These are phyloP conservation scores for Saiga tatarica DNA, from an alignment of 2,113 vertebrate genomes.

Conservation along the genomic window DNA sequence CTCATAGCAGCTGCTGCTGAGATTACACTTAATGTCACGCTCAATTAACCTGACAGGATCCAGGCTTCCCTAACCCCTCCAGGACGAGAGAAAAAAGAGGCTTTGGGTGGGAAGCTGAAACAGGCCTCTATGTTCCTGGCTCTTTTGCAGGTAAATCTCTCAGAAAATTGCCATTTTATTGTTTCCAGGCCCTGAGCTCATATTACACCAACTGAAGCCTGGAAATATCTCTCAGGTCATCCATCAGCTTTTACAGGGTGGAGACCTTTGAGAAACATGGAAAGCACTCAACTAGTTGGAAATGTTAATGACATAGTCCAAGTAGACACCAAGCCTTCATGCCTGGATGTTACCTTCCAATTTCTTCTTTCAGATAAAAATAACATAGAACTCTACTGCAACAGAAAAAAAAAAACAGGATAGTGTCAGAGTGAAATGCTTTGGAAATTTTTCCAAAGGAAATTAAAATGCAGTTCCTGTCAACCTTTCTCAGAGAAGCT, in stretches of 20 bases:
- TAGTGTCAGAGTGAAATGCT: neutral
- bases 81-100: neutral
- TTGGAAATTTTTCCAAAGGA: constrained; percentile 40
- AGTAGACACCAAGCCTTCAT: neutral
- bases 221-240: constrained; percentile 29
- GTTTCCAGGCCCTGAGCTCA: constrained; percentile 72
- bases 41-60: constrained; percentile 9
- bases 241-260: constrained; percentile 17
- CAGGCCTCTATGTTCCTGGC: neutral
- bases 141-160: constrained; percentile 51
- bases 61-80: neutral
- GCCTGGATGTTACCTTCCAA: neutral
- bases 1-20: neutral
- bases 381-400: neutral
- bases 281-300: neutral
- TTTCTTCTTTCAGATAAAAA: constrained; percentile 12
- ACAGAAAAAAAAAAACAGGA: neutral
- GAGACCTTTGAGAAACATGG: neutral
- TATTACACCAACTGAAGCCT: constrained; percentile 49
- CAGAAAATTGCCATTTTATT: constrained; percentile 74
- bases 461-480: constrained; percentile 8
- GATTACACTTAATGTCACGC: neutral
- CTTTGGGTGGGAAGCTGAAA: neutral
- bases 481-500: neutral
- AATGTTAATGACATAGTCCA: neutral